Percentiles rank a stretch among this genome's conserved stretches.
These are phyloP conservation scores for Carabus problematicus DNA, from an alignment of 2,888 invertebrate genomes.

Conservation along the genomic window DNA sequence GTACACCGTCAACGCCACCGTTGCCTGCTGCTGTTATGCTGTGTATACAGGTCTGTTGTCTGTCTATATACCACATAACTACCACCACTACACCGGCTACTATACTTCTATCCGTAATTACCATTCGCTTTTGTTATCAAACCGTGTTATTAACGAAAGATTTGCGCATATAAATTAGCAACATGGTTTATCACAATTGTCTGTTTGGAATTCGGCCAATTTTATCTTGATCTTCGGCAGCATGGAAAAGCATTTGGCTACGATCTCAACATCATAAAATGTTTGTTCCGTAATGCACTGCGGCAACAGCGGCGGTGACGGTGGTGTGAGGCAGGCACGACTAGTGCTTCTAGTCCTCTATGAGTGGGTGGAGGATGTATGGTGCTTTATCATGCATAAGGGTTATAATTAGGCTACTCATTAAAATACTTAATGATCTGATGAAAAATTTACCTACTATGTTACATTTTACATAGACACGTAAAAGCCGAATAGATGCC, in stretches of 20 bases:
- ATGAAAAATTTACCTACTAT: constrained; percentile 21
- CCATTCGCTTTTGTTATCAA: constrained; percentile 35
- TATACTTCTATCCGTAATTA: constrained; percentile 17
- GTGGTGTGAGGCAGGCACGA: background rate
- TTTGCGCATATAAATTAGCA: constrained; percentile 34
- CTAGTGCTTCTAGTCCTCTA: background rate
- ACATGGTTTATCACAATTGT: constrained; percentile 37
- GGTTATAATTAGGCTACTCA: constrained; percentile 26
- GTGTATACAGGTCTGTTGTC: background rate
- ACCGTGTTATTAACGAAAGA: constrained; percentile 39
- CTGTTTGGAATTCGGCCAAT: constrained; percentile 36
- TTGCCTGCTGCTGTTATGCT: background rate
- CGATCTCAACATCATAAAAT: constrained; percentile 35
- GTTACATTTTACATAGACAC: constrained; percentile 7
- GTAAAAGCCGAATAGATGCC: no score
- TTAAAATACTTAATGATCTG: constrained; percentile 27
- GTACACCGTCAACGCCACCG: background rate
- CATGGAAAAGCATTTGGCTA: constrained; percentile 29
- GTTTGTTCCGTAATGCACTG: constrained; percentile 20
- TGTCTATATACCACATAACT: background rate
- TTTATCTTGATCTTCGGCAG: constrained; percentile 40
- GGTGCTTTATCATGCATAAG: constrained; percentile 30
- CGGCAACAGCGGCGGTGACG: background rate
- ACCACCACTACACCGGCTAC: background rate
- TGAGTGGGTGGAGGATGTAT: background rate